Percentiles rank a stretch among this genome's conserved stretches.
These are phyloP conservation scores for Petrocephalus microphthalmus DNA, from an alignment of 2,113 vertebrate genomes.

Conservation along the genomic window DNA sequence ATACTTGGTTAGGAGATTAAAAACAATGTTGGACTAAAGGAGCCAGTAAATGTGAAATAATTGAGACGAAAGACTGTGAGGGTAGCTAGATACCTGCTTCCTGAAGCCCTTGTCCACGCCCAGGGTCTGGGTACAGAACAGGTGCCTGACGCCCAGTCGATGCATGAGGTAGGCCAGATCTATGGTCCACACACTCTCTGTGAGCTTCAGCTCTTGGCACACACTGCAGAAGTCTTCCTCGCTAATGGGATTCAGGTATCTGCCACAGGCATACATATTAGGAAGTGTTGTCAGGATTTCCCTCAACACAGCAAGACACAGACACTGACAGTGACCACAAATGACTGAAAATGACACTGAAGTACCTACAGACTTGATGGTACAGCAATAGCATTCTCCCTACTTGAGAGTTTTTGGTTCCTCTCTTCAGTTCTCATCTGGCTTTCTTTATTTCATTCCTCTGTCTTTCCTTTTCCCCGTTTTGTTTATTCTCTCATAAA, in stretches of 20 bases:
- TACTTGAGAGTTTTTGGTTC: no score
- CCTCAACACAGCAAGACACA: background rate
- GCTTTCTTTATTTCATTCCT: no score
- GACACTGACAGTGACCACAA: background rate
- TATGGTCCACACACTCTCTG: constrained; percentile 97
- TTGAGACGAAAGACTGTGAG: background rate
- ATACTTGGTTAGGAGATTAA: background rate
- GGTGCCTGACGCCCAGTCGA: constrained; percentile 79
- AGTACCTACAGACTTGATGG: background rate
- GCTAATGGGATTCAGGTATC: constrained; percentile 80
- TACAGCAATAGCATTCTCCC: background rate
- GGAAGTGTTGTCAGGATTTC: background rate
- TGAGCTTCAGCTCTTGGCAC: constrained; percentile 80
- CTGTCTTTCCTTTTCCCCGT: no score
- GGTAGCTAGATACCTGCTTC: constrained; percentile 63
- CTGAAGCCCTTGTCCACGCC: constrained; percentile 96
- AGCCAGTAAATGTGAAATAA: background rate
- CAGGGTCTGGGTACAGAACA: constrained; percentile 90
- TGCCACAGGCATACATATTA: constrained; percentile 33
- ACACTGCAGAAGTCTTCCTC: constrained; percentile 81
- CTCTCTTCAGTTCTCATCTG: no score
- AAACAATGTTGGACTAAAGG: background rate
- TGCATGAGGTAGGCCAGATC: constrained; percentile 95
- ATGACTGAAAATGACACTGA: background rate
- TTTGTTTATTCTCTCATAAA: no score